Conservation (phyloP, 2,888 invertebrate species). For the Tethea ocularis region DNA sequence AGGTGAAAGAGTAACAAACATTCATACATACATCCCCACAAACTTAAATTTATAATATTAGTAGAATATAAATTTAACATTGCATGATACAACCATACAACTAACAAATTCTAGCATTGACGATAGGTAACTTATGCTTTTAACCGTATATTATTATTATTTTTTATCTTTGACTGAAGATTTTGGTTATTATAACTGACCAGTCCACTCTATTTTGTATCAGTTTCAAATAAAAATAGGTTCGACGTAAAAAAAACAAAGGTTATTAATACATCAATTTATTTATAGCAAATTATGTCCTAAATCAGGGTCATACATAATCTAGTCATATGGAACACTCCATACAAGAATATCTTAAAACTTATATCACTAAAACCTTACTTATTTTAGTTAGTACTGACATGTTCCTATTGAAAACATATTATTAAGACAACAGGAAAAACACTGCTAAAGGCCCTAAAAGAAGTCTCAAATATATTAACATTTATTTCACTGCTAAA, state of each 20-base stretch:
- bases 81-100: too few relatives aligned
- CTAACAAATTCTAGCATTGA: too few relatives aligned
- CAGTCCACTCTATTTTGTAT: too few relatives aligned
- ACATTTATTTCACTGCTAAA: constrained; percentile 16
- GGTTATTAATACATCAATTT: constrained; percentile 53
- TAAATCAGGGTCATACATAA: constrained; percentile 57
- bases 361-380: constrained; percentile 54
- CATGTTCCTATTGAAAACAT: constrained; percentile 36
- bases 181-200: too few relatives aligned
- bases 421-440: constrained; percentile 30
- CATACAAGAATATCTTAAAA: constrained; percentile 53
- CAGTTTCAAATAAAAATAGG: background rate
- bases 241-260: constrained; percentile 16
- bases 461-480: constrained; percentile 14
- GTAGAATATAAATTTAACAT: too few relatives aligned
- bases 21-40: too few relatives aligned
- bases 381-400: constrained; percentile 28
- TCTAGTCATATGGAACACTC: constrained; percentile 53
- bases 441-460: constrained; percentile 7
- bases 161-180: too few relatives aligned
- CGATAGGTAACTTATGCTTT: too few relatives aligned
- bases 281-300: constrained; percentile 52
- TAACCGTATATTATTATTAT: too few relatives aligned
- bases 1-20: too few relatives aligned
- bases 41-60: too few relatives aligned